These are phyloP conservation scores for Watsonalla binaria DNA, from an alignment of 2,888 invertebrate species.

Conservation along the genomic window DNA sequence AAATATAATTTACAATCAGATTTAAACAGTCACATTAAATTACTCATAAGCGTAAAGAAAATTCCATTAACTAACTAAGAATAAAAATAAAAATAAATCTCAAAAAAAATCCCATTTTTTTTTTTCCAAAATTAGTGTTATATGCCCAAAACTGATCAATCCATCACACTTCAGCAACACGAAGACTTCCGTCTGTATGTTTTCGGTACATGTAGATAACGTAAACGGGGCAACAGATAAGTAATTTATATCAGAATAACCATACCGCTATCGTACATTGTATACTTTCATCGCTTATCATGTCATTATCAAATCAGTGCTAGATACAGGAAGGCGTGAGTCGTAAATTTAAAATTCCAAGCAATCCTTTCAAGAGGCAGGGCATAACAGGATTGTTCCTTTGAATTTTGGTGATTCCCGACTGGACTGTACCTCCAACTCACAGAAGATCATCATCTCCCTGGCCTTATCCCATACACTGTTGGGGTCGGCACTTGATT, in stretches of 20 bases:
- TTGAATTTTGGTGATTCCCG: too few relatives aligned
- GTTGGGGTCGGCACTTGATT: too few relatives aligned
- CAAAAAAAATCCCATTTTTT: not conserved
- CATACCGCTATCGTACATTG: slow-evolving; percentile 49
- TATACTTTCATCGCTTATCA: slow-evolving; percentile 55
- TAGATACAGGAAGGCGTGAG: slow-evolving; percentile 13
- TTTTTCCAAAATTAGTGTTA: not conserved
- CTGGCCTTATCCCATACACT: too few relatives aligned
- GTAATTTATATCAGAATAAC: slow-evolving; percentile 30
- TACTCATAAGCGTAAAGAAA: too few relatives aligned
- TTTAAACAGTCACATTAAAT: too few relatives aligned
- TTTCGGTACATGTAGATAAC: slow-evolving; percentile 49
- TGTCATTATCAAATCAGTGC: slow-evolving; percentile 52
- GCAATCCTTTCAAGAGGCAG: slow-evolving; percentile 9
- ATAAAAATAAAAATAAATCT: too few relatives aligned
- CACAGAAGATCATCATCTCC: too few relatives aligned
- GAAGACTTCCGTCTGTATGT: slow-evolving; percentile 47
- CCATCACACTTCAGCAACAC: slow-evolving; percentile 22
- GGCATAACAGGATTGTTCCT: too few relatives aligned
- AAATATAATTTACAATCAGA: too few relatives aligned
- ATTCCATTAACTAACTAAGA: too few relatives aligned
- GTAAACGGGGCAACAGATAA: slow-evolving; percentile 52
- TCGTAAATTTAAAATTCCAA: slow-evolving; percentile 15
- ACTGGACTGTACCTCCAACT: too few relatives aligned
- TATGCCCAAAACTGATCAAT: slow-evolving; percentile 11